A percentile compares a stretch with the other conserved stretches of the same genome.
phyloP scores from a whole-genome alignment of 2,888 invertebrate species.

The Stenotaenia linearis region DNA sequence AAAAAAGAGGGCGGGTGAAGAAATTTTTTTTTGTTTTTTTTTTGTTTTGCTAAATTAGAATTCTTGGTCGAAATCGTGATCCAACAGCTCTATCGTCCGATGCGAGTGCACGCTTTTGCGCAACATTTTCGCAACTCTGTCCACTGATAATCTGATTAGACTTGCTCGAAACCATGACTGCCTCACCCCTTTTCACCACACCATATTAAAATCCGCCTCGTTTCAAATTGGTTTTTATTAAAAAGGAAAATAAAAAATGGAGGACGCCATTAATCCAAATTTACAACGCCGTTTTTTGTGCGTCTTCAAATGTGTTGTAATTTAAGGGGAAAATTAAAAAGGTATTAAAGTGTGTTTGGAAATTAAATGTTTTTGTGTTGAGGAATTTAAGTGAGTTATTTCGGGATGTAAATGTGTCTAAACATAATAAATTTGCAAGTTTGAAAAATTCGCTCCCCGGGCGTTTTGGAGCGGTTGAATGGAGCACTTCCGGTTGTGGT shows the following conservation, averaged over 20 bases:
- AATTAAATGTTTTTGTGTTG: no score
- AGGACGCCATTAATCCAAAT: background rate
- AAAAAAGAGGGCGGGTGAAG: background rate
- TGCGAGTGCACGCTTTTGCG: background rate
- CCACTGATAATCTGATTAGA: slow-evolving; percentile 13
- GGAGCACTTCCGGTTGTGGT: no score
- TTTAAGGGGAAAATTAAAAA: background rate
- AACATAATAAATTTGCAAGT: no score
- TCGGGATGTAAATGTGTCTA: no score
- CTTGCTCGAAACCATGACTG: background rate
- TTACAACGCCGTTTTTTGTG: background rate
- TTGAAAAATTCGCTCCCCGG: no score
- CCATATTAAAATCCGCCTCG: background rate
- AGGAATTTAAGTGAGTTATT: no score
- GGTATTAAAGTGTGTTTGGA: background rate
- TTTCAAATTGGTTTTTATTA: background rate
- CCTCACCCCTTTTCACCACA: background rate
- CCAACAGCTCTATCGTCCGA: background rate
- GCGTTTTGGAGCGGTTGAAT: no score
- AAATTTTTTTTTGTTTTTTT: background rate
- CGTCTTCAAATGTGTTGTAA: background rate
- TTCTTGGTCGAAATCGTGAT: background rate
- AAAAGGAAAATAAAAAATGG: background rate
- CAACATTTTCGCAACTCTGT: slow-evolving; percentile 5
- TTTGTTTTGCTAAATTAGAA: slow-evolving; percentile 19